Evolutionary conservation across 2,888 invertebrate genomes (phyloP), one percentile per base, ranked within the genome.

Genomic region (Caenorhabditis becei): DNA sequence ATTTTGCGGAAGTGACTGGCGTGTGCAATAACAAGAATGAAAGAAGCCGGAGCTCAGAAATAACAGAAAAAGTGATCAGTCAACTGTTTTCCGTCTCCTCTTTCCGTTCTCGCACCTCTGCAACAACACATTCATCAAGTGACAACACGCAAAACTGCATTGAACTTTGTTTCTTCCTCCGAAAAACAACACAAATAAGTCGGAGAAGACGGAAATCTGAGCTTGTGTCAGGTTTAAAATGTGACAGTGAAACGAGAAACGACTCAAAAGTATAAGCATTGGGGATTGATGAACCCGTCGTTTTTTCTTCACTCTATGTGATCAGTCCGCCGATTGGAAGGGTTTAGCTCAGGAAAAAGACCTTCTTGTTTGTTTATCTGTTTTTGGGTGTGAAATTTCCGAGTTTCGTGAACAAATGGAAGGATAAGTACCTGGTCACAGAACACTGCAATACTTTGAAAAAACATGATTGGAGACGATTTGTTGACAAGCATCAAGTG

Each of bases 381-480:
- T 77, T 77, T 77, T 77, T 70, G 77, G 51, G 77, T 70, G 69
- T 77, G 77, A 77, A 69, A 44, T 75, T 44, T 75, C 75, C 58
- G 75, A 44, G 59, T 59, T 66, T 75, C 75, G 75, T 75, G 75
- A 66, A 75, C 75, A 75, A 75, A 75, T 75, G 66, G 44, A 75
- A 66, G 35, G 75, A 75, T 75, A 66, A 75, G 75, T 75, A 66
- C 65, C 75, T 44, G 59, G 61, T 75, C 75, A 75, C 41, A n/a
- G 47, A 65, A 41, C n/a, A 4, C 51, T 66, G 53, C 53, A 66
- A 49, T 51, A 54, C 47, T n/a, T 59, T 18, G 18, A 20, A 8
- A 11, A 47, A n/a, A 56, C 56, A 56, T 56, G 32, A 4, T 20
- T 28, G 51, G 1, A 23, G 51, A 24, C 23, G 8, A n/a, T 49